A percentile compares a stretch with the other conserved stretches of the same genome.
These are phyloP conservation scores for Eupithecia insigniata DNA, from an alignment of 2,888 invertebrate species.

Conservation along the genomic window DNA sequence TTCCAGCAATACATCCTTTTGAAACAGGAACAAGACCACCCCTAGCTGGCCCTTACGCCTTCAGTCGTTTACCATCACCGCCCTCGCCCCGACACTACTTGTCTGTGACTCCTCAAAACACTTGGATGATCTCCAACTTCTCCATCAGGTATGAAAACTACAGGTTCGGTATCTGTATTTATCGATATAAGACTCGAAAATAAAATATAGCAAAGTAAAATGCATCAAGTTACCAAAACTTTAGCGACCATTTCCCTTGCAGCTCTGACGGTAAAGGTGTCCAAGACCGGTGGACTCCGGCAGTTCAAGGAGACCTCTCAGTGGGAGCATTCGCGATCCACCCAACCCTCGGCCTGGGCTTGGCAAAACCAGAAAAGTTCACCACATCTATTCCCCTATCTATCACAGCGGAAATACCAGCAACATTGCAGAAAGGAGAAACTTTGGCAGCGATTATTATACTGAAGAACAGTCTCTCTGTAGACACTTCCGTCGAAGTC, in stretches of 20 bases:
- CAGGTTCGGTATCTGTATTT: not conserved
- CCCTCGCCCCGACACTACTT: conserved; percentile 92
- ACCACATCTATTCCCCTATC: conserved; percentile 87
- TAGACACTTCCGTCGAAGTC: conserved; percentile 90
- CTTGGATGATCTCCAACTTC: conserved; percentile 94
- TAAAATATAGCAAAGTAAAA: not conserved
- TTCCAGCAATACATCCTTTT: conserved; percentile 44
- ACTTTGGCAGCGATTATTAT: conserved; percentile 94
- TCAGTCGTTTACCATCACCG: conserved; percentile 93
- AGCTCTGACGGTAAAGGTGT: conserved; percentile 74
- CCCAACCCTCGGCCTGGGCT: conserved; percentile 72
- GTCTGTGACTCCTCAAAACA: conserved; percentile 87
- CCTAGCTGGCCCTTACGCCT: conserved; percentile 94
- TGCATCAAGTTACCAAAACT: not conserved
- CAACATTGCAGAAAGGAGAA: conserved; percentile 95
- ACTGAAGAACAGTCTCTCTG: conserved; percentile 94
- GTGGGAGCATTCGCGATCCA: conserved; percentile 79
- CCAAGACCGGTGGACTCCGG: conserved; percentile 71
- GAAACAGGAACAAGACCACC: conserved; percentile 90
- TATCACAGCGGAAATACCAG: conserved; percentile 93
- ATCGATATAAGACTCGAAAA: not conserved
- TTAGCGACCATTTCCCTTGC: conserved; percentile 33
- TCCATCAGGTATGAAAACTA: conserved; percentile 87
- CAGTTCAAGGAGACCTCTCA: conserved; percentile 64
- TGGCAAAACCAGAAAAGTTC: conserved; percentile 67